Evolutionary conservation across 2,888 invertebrate species (phyloP).

Genomic region (Hetaerina titia): DNA sequence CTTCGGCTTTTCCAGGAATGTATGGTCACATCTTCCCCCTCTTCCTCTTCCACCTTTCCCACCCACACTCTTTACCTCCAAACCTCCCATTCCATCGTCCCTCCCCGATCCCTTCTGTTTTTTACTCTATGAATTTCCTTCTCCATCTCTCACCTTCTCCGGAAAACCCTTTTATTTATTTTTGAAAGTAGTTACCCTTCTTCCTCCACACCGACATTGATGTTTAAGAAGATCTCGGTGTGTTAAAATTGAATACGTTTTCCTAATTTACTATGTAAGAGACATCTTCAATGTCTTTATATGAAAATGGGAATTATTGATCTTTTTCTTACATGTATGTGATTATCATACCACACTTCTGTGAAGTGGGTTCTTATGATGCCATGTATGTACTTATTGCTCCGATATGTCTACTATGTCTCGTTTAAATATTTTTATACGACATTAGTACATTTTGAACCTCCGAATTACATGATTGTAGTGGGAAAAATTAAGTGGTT

Average conservation of each 20-base stretch:
- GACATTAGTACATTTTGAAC: too few species aligned
- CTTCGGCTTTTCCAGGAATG: conserved; percentile 47
- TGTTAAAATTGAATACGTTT: not conserved
- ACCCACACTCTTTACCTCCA: not conserved
- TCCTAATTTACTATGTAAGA: too few species aligned
- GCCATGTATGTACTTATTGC: too few species aligned
- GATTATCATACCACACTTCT: too few species aligned
- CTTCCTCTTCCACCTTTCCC: not conserved
- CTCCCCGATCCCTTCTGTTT: not conserved
- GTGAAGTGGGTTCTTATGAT: too few species aligned
- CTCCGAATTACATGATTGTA: too few species aligned
- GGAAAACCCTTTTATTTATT: not conserved
- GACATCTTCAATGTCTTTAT: too few species aligned
- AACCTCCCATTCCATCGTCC: not conserved
- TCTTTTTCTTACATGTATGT: too few species aligned
- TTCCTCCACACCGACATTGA: not conserved
- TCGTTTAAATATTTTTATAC: too few species aligned
- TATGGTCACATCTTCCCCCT: conserved; percentile 25
- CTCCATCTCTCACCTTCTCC: not conserved
- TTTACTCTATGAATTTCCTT: not conserved
- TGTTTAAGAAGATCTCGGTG: not conserved
- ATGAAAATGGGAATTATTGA: too few species aligned
- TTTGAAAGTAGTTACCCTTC: not conserved
- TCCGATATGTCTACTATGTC: too few species aligned
- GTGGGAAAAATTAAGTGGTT: too few species aligned